Base-by-base conservation (phyloP, 2,888 invertebrate genomes). In the Xestia c-nigrum region DNA sequence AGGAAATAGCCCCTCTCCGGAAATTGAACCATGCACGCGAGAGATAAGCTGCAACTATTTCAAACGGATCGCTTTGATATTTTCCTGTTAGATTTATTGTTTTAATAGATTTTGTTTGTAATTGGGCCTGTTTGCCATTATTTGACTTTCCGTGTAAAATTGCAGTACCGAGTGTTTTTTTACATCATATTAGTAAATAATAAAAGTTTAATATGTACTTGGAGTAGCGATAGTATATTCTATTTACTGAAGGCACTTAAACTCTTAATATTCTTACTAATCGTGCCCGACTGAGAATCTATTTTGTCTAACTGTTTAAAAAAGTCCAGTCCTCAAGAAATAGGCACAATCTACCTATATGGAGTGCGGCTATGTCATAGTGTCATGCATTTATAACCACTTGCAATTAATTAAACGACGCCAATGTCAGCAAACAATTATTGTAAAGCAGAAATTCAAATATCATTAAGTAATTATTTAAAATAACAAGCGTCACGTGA, bases 1-100 rank as follows among this genome's bases (percentile, higher is more conserved):
- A 85, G 89, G 83, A 87, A 88, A 89, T 88, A 90, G 90, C 87
- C 86, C 85, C 88, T 77, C 79, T 76, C 89, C 91, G 92, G 91
- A 92, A 92, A 92, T 92, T 91, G 91, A 91, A 90, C 89, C 89
- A 88, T 86, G 87, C 89, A 90, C 84, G 89, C 85, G 85, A 82
- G 83, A 88, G 86, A 89, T 88, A 87, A 88, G 87, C 87, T 84
- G 87, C 86, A 82, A 88, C 85, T 83, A 84, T 84, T 71, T 72
- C 72, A 72, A 80, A 73, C 65, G 65, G 47, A 72, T 72, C 47
- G 65, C 52, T 86, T 83, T 78, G 70, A 77, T 85, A 74, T 83
- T 76, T 80, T 78, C 76, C 64, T 71, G 75, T 64, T 74, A 66
- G 24, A 43, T 14, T 55, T 59, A 64, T 47, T 59, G 46, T 66